Base-by-base conservation (phyloP, 1,140 invertebrate species). In the Myzus persicae region DNA sequence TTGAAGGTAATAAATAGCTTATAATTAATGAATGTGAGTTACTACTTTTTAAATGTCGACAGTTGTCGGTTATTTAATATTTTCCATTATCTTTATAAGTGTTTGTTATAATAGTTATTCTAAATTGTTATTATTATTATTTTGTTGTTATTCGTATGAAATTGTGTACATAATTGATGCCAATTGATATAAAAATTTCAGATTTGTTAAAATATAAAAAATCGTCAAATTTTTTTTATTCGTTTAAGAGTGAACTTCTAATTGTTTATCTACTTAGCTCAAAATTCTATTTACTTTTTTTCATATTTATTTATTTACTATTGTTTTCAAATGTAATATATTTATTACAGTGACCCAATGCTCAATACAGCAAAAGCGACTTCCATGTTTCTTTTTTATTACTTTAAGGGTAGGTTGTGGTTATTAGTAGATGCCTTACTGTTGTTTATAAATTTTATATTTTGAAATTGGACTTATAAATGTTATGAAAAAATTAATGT, bases 1-100 rank as follows among this genome's bases (percentile, higher is more conserved):
- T 99, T 96, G 97, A 98, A 95, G 96, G 96, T 96, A 93, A 93
- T 26, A n/a, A 31, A 67, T n/a, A 14, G 31, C n/a, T 59, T n/a
- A 67, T n/a, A 67, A 67, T n/a, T 67, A 18, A 5, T n/a, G n/a
- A 67, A n/a, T 67, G 22, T 26, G n/a, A 67, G 11, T n/a, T 67
- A n/a, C 59, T 67, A 18, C 59, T 67, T n/a, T 5, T 31, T 67
- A n/a, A 67, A 67, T 67, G 11, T n/a, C 31, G 14, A n/a, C 4
- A n/a, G 14, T 8, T 4, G 4, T 8, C 11, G 26, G 14, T 67
- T n/a, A 67, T 67, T 67, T 67, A 67, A 67, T 9, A 67, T 31
- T 67, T 67, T 67, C 31, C 1, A 18, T 31, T 59, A 67, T n/a
- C 4, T 59, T 59, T 14, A 67, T 24, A 6, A 5, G 4, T 67